Base-by-base conservation (phyloP, 2,797 vertebrate genomes). In the Crax fasciolata region DNA sequence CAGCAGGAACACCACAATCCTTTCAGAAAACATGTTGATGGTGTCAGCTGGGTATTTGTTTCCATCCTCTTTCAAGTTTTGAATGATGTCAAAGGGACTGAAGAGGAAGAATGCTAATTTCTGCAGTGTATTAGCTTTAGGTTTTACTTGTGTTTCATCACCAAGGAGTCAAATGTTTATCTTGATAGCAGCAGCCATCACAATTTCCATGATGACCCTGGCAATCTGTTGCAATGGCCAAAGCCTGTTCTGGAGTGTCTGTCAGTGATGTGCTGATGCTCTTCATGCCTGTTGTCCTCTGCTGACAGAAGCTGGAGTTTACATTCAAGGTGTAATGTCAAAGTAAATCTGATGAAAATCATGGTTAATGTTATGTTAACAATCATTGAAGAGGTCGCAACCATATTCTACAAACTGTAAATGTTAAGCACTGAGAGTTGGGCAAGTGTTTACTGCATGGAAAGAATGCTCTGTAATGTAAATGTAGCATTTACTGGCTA, bases 81-180 rank as follows among this genome's bases (percentile, higher is more conserved):
- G 55, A 76, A 20, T 66, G 6, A 9, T 51, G 23, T 8, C 51
- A 84, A 44, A 90, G 55, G 23, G 55, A 32, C 8, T 66, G 41
- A 41, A 83, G 75, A 63, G 28, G 20, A 82, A 85, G 32, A 65
- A 38, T 32, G 32, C 41, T 54, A 11, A 35, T 66, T 65, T 72
- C 0, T 0, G n/a, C 2, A 1, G 13, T 1, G 1, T 0, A 1
- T 44, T 71, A n/a, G 14, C 71, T 77, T 52, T 32, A 59, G 23
- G 27, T 23, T 82, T 84, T 87, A 30, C 30, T 57, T 71, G 9
- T 2, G 3, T 80, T 80, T 80, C 28, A 28, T 11, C 10, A 18
- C 8, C 7, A n/a, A 2, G 2, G 27, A 43, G 39, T 30, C 10
- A 38, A 25, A 68, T 52, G 41, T 35, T 35, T 35, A 35, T 35